Evolutionary conservation across 2,888 invertebrate genomes (phyloP), one percentile per base, ranked within the genome.

Genomic region (Luperina testacea): DNA sequence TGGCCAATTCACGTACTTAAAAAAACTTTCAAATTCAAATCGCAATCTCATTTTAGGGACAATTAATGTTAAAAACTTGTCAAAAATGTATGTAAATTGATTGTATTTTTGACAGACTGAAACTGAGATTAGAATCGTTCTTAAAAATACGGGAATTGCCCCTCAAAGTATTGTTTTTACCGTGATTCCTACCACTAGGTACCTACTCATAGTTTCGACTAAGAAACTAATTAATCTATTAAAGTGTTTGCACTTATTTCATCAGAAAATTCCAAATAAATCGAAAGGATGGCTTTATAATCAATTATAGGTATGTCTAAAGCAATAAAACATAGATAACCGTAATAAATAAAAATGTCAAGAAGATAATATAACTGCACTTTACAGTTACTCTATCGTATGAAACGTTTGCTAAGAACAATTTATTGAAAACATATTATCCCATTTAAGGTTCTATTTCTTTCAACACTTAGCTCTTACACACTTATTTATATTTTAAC

Each of bases 261-360:
- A 42, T 65, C 7, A 42, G n/a, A n/a, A 8, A 51, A 32, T 4
- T 8, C 9, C 11, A n/a, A 53, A 45, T 61, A 42, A 64, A 65
- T 59, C 0, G 20, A 42, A 51, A 68, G 24, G 8, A n/a, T 69
- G 6, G 0, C 15, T 24, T 27, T 3, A 15, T 11, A 42, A 65
- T 38, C 17, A 63, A n/a, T 53, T 17, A 65, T 48, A 48, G 48
- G 48, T 11, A n/a, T 24, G 8, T 64, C 24, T 32, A 74, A 7
- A 0, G 65, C 64, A 75, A 78, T 85, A 81, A 70, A 77, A 63
- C 61, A n/a, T 32, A 53, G 11, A 57, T 72, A 75, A 74, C 69
- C 1, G 74, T 77, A 42, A 51, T 63, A 70, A 63, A 61, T 69
- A 80, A 82, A 77, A 74, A 82, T 70, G 69, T 86, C 74, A 75